Base-by-base conservation (phyloP, 2,888 invertebrate genomes). In the Drosophila phalerata region DNA sequence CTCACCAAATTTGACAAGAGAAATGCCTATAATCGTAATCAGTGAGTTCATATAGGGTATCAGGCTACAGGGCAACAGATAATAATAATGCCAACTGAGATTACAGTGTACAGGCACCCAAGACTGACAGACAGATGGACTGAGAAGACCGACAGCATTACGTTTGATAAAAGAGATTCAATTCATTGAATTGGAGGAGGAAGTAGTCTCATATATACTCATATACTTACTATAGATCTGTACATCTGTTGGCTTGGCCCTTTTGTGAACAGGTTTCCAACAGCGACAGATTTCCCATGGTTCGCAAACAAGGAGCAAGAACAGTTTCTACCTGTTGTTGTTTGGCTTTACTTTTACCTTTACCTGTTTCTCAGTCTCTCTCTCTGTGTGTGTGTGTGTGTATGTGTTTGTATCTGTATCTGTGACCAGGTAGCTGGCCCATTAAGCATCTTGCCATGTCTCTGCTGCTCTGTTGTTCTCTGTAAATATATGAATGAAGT, bases 221-320 rank as follows among this genome's bases (percentile, higher is more conserved):
- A 17, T 48, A 17, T 64, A 70, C 83, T 67, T 13, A 49, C 17
- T 15, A 48, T 17, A 13, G 17, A 45, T 28, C 28, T n/a, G 48
- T 48, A 69, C 75, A 51, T 45, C 43, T 63, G 79, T 81, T 74
- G 90, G 88, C 82, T 88, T 88, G 47, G 57, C 19, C 67, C 72
- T 66, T 81, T 77, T 73, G 81, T 81, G 79, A 89, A 87, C 89
- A 89, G 89, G 89, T 89, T 89, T 82, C 72, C 68, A 70, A 52
- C 79, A 65, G 70, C 77, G 66, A 69, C 77, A 77, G 74, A 89
- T 85, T 88, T 90, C 90, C 89, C 90, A 88, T 88, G 85, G 79
- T 65, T 75, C 64, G 74, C 79, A 74, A 80, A 81, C 79, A 79
- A 72, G 81, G 64, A 82, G 81, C 77, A 60, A 60, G 61, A 61